phyloP scores from a whole-genome alignment of 2,113 vertebrate species.

The Heterocephalus glaber region DNA sequence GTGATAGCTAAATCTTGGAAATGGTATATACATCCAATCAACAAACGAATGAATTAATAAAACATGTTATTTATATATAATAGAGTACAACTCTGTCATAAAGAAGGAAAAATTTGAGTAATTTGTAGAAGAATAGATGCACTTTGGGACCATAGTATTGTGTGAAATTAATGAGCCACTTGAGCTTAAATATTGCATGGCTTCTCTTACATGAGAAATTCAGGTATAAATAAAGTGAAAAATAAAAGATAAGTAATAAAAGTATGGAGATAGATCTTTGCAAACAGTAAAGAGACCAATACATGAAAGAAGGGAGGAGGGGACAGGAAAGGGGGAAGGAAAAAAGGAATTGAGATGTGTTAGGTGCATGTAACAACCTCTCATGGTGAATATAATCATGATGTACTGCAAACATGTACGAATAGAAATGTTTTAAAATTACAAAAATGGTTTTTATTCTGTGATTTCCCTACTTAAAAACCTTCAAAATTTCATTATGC shows the following conservation, averaged over 20 bases:
- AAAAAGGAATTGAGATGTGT: not conserved
- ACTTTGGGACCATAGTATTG: not conserved
- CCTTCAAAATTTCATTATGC: not conserved
- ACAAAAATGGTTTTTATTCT: not conserved
- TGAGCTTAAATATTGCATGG: not conserved
- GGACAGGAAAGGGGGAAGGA: not conserved
- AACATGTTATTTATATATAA: not conserved
- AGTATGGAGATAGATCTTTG: not conserved
- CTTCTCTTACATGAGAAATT: not conserved
- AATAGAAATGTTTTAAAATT: not conserved
- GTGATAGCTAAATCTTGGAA: not conserved
- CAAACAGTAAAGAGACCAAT: not conserved
- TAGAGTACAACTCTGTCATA: not conserved
- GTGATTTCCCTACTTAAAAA: not conserved
- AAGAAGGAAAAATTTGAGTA: not conserved
- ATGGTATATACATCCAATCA: not conserved
- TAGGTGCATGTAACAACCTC: not conserved
- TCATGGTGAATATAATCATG: not conserved
- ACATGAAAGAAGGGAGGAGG: not conserved
- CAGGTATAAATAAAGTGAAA: not conserved
- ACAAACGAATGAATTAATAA: not conserved
- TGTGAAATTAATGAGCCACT: not conserved
- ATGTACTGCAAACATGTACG: not conserved
- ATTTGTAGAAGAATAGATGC: not conserved
- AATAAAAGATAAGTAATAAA: not conserved